Evolutionary conservation across 1,140 invertebrate genomes (phyloP).

Genomic region (Chionoecetes opilio): DNA sequence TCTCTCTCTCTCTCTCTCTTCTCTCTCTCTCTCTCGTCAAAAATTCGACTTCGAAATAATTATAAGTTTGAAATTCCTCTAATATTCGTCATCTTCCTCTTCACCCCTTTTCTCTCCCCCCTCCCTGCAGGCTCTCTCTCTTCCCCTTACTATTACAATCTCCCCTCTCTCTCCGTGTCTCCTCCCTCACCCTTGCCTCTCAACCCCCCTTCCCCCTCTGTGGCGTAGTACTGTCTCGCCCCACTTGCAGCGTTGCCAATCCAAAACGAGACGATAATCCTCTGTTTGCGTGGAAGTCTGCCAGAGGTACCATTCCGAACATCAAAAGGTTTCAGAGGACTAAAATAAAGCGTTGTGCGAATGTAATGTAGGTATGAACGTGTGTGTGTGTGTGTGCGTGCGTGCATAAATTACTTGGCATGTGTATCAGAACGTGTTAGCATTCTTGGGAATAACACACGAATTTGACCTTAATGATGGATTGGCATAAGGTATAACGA

Average conservation of each 20-base stretch:
- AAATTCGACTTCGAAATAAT: too few relatives aligned
- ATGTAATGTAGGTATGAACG: background rate
- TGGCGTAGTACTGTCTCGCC: background rate
- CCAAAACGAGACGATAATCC: background rate
- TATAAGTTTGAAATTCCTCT: too few relatives aligned
- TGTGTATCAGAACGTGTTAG: background rate
- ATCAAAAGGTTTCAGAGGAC: background rate
- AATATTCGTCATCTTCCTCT: background rate
- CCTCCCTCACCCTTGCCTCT: background rate
- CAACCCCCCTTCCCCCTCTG: background rate
- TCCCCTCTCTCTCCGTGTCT: background rate
- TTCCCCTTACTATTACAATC: background rate
- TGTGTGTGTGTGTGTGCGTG: slow-evolving; percentile 16
- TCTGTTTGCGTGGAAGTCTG: background rate
- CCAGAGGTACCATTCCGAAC: background rate
- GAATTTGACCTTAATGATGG: too few relatives aligned
- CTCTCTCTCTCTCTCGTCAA: too few relatives aligned
- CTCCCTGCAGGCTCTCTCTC: background rate
- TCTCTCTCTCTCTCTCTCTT: too few relatives aligned
- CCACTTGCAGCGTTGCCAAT: slow-evolving; percentile 12
- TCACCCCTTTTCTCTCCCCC: background rate
- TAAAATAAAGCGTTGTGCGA: background rate
- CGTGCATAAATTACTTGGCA: background rate
- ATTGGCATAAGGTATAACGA: too few relatives aligned
- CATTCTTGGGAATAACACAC: too few relatives aligned